Evolutionary conservation across 2,797 vertebrate genomes (phyloP), one percentile per base, ranked within the genome.

Genomic region (Parambassis ranga): DNA sequence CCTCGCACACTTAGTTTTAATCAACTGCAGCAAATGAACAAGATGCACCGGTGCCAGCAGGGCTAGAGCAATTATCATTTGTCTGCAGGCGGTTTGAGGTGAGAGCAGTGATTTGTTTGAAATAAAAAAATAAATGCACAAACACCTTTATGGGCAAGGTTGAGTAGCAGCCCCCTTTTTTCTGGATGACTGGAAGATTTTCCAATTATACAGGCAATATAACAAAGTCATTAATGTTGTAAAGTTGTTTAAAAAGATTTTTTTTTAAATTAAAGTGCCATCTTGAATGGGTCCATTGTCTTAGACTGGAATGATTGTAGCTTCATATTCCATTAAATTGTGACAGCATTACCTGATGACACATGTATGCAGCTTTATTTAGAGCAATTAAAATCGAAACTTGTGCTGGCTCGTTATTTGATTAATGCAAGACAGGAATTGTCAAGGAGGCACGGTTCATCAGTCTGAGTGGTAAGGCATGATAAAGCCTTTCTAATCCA

Each of bases 21-120:
- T 90, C 86, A 85, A 86, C 89, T 79, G 72, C 71, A 81, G 84
- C 78, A 85, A 90, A 89, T 85, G 86, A 87, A 83, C 86, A 82
- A 86, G 83, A 78, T 84, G 83, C 84, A 78, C 75, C 46, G 67
- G 75, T 81, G 86, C 87, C 87, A 82, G 89, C 75, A 71, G 84
- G 83, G 66, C 72, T 47, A 24, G 52, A 71, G 78, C 86, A 82
- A 87, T 91, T 88, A 90, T 56, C 75, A 88, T 91, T 86, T 75
- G 84, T 87, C 79, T 82, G 66, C 53, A 22, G 75, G 66, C 73
- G 82, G 61, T 83, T 80, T 67, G 73, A 82, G 74, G 74, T 64
- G 73, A 81, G 56, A 43, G 5, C 31, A 76, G 65, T 78, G 58
- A 75, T 87, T 84, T 77, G 78, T 84, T 82, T 51, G 43, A 75